Base-by-base conservation (phyloP, 2,888 invertebrate species). In the Tenthredo amoena region DNA sequence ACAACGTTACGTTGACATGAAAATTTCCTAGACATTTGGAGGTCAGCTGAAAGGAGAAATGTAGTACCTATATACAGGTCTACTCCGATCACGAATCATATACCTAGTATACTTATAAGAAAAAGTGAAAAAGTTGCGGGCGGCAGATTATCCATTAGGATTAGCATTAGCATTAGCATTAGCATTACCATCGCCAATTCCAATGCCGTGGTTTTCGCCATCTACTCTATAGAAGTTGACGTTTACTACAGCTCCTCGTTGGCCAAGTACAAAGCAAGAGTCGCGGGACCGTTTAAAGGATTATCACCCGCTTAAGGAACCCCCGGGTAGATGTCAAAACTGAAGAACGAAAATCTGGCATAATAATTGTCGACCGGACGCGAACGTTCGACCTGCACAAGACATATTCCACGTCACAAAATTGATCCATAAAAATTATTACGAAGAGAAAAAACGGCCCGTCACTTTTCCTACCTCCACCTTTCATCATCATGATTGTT, bases 231-330 rank as follows among this genome's bases (percentile, higher is more conserved):
- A 34, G 5, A 31, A 77, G 50, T 81, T 81, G 81, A 55, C 77
- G 77, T 77, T 77, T 77, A 77, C 77, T 31, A 31, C 18, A 31
- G 10, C 55, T 18, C 10, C 31, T 55, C 34, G 18, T 77, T 18
- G 34, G 12, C 26, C 26, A 7, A 7, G 21, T 31, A 77, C 55
- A 55, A 77, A 15, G 55, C 31, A 77, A 34, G 77, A 74, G 72
- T 74, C 43, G 72, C 72, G 40, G 72, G 43, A 74, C 72, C 91
- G 91, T 93, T 93, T 92, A 92, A 92, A 90, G 91, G 92, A 92
- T 93, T 92, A 92, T 90, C 92, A 89, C 88, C 87, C 81, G 89
- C 72, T 74, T 43, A 74, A 21, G 15, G 47, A 15, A 50, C 50
- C 55, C 55, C 1, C n/a, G 72, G 43, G 43, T 74, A 26, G 72